A percentile compares a stretch with the other conserved stretches of the same genome.
These are phyloP conservation scores for Cheilosia soror DNA, from an alignment of 2,888 invertebrate species.

Conservation along the genomic window DNA sequence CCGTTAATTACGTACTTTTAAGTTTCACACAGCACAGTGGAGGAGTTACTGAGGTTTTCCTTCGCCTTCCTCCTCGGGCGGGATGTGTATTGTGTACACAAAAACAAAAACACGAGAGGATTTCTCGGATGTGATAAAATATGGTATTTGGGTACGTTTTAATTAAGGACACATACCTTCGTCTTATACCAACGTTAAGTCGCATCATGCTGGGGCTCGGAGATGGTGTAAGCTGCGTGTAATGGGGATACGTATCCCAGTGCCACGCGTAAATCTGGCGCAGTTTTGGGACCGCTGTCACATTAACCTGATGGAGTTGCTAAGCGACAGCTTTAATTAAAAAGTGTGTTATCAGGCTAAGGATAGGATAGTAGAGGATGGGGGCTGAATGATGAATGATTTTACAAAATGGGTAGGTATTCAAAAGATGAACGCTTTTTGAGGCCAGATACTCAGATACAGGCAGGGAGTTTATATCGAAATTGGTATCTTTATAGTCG, in stretches of 20 bases:
- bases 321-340: constrained; percentile 64
- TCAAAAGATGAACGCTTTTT: too few relatives aligned
- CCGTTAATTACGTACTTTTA: constrained; percentile 72
- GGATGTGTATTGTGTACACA: constrained; percentile 46
- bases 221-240: constrained; percentile 49
- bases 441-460: too few relatives aligned
- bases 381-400: too few relatives aligned
- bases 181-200: constrained; percentile 8
- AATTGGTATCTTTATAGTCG: too few relatives aligned
- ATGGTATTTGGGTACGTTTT: constrained; percentile 66
- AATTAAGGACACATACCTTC: constrained; percentile 68
- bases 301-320: constrained; percentile 55
- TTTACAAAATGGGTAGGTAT: too few relatives aligned
- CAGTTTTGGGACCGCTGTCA: constrained; percentile 48
- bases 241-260: constrained; percentile 51
- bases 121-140: constrained; percentile 31
- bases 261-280: constrained; percentile 60
- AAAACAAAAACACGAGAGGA: neutral
- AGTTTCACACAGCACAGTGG: constrained; percentile 33
- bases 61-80: constrained; percentile 5
- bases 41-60: constrained; percentile 42
- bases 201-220: neutral
- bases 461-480: too few relatives aligned
- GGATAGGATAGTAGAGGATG: neutral
- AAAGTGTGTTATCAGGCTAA: constrained; percentile 65